Conservation (phyloP, 2,797 vertebrate species). For the Gila robusta region DNA sequence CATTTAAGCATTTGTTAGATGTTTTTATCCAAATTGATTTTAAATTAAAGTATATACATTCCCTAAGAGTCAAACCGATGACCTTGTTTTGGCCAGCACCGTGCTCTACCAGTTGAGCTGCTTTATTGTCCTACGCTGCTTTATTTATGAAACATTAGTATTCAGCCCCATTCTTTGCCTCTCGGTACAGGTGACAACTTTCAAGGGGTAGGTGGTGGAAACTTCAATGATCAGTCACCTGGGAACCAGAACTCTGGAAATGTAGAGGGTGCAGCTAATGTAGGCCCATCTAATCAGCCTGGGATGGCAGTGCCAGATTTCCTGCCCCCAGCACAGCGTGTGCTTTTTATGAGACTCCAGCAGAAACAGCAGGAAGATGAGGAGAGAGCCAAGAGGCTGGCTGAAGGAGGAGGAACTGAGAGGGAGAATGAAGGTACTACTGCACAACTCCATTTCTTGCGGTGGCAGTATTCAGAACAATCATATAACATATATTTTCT, state of each 20-base stretch:
- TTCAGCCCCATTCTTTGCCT: neutral
- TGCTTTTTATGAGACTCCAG: conserved; percentile 94
- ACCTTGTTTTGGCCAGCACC: neutral
- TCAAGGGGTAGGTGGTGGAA: conserved; percentile 72
- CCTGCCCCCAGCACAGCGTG: conserved; percentile 91
- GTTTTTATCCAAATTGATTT: neutral
- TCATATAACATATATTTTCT: neutral
- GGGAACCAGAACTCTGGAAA: conserved; percentile 69
- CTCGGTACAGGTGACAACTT: conserved; percentile 80
- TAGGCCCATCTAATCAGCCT: conserved; percentile 71
- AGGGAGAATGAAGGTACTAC: conserved; percentile 86
- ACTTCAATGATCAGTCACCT: conserved; percentile 73
- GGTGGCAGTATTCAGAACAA: neutral
- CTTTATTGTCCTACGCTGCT: neutral
- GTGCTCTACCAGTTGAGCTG: neutral
- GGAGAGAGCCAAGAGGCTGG: conserved; percentile 87
- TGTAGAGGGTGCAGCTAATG: conserved; percentile 70
- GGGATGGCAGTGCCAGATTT: conserved; percentile 88
- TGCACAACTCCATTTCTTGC: neutral
- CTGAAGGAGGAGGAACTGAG: conserved; percentile 83
- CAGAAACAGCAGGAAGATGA: conserved; percentile 97
- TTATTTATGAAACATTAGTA: conserved; percentile 4
- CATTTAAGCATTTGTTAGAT: neutral
- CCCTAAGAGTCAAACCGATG: neutral
- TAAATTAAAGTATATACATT: neutral